Evolutionary conservation across 2,113 vertebrate species (phyloP), one percentile per base, ranked within the genome.

Genomic region (Conger conger): DNA sequence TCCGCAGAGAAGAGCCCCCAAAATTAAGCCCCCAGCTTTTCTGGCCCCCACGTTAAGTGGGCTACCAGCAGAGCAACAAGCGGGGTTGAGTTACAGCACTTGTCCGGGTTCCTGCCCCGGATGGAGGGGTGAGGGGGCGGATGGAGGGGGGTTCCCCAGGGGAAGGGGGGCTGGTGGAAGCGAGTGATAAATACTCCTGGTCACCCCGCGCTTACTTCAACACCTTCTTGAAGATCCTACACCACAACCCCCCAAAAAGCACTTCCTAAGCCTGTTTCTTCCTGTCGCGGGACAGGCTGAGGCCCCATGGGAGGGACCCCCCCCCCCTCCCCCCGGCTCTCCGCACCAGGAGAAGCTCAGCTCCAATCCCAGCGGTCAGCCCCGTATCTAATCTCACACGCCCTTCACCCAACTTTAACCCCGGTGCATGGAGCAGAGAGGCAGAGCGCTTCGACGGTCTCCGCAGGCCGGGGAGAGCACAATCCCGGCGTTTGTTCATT

Each of bases 131-230:
- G 11, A 15, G 23, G 57, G 57, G 57, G 57, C 20, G 4, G 6
- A 16, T 38, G 80, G 80, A 8, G 23, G 23, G 45, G 78, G 33
- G 38, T 23, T 23, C 80, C 80, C 85, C 68, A 18, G 81, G 50
- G 36, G 37, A 5, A 1, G 40, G 68, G 68, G 57, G 57, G 23
- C 35, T 37, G 83, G 79, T 16, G 0, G 87, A 94, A 95, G 93
- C 94, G 93, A 95, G 92, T 95, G 94, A 94, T 95, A 95, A 93
- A 95, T 95, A 93, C 92, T 86, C 90, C 92, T 91, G 92, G 93
- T 95, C 93, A 94, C 89, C 45, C 35, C 77, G 88, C 57, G 91
- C 94, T 91, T 95, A 94, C 93, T 92, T 95, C 86, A 90, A 88
- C 89, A 90, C 88, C 89, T 88, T 79, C 80, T 53, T 53, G 73